phyloP scores from a whole-genome alignment of 2,888 invertebrate species.

The Allygus modestus region DNA sequence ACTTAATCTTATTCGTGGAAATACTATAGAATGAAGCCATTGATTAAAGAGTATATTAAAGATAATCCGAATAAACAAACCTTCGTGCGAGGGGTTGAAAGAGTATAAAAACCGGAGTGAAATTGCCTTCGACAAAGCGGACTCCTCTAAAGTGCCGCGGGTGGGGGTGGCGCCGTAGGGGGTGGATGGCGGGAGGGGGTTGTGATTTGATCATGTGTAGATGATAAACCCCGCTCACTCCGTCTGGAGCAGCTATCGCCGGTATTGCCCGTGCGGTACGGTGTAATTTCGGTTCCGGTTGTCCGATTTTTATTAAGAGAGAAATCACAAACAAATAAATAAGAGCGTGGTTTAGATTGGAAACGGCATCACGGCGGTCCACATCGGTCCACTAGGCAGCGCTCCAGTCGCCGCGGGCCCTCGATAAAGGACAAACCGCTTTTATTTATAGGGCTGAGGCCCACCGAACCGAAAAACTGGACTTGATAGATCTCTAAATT shows the following conservation, averaged over 20 bases:
- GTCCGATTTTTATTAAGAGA: slow-evolving; percentile 11
- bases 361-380: slow-evolving; percentile 28
- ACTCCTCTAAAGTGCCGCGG: slow-evolving; percentile 16
- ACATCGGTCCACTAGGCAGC: background rate
- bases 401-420: background rate
- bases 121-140: background rate
- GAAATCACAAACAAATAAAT: slow-evolving; percentile 44
- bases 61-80: background rate
- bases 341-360: slow-evolving; percentile 53
- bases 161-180: no score
- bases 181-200: background rate
- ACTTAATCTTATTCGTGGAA: no score
- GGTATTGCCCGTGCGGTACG: background rate
- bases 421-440: slow-evolving; percentile 24
- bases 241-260: background rate
- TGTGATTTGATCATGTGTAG: slow-evolving; percentile 34
- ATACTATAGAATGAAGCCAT: no score
- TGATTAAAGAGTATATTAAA: no score
- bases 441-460: slow-evolving; percentile 6
- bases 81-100: background rate
- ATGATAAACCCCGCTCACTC: background rate
- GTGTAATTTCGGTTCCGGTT: background rate
- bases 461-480: slow-evolving; percentile 11
- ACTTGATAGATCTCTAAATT: slow-evolving; percentile 44
- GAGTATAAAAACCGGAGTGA: slow-evolving; percentile 15